A percentile compares a stretch with the other conserved stretches of the same genome.
phyloP scores from a whole-genome alignment of 2,797 vertebrate species.

The Gymnothorax javanicus region DNA sequence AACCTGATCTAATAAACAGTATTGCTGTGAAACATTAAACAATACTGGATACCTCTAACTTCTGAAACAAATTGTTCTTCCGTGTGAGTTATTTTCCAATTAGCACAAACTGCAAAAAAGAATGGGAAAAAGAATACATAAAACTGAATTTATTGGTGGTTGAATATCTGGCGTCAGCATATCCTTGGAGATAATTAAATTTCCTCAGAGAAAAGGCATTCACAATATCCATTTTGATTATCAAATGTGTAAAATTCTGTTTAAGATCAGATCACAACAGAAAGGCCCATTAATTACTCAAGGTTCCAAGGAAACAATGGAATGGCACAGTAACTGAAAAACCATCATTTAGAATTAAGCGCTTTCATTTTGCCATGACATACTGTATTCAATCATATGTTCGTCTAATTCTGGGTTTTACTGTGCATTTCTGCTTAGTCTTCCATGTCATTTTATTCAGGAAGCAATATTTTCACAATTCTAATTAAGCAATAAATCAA shows the following conservation, averaged over 20 bases:
- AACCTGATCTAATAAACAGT: constrained; percentile 63
- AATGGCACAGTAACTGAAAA: constrained; percentile 45
- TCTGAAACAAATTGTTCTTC: constrained; percentile 65
- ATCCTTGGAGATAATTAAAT: constrained; percentile 69
- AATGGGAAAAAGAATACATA: constrained; percentile 61
- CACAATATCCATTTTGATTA: constrained; percentile 70
- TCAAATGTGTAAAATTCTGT: constrained; percentile 71
- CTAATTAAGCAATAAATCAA: not conserved
- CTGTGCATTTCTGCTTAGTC: not conserved
- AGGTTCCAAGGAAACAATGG: constrained; percentile 62
- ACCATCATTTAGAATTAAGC: constrained; percentile 32
- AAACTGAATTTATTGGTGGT: constrained; percentile 61
- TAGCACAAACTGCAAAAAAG: constrained; percentile 51
- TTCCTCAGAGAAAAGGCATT: constrained; percentile 60
- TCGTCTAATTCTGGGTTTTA: not conserved
- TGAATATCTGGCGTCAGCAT: constrained; percentile 35
- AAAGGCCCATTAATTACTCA: constrained; percentile 75
- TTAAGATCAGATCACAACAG: constrained; percentile 70
- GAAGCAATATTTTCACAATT: not conserved
- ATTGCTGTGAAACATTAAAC: constrained; percentile 60
- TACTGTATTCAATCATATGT: not conserved
- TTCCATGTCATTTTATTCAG: not conserved
- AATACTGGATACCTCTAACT: constrained; percentile 61
- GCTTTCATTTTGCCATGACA: not conserved
- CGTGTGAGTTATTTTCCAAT: constrained; percentile 65